Evolutionary conservation across 2,113 vertebrate species (phyloP), one percentile per base, ranked within the genome.

Genomic region (Myrmecophaga tridactyla): DNA sequence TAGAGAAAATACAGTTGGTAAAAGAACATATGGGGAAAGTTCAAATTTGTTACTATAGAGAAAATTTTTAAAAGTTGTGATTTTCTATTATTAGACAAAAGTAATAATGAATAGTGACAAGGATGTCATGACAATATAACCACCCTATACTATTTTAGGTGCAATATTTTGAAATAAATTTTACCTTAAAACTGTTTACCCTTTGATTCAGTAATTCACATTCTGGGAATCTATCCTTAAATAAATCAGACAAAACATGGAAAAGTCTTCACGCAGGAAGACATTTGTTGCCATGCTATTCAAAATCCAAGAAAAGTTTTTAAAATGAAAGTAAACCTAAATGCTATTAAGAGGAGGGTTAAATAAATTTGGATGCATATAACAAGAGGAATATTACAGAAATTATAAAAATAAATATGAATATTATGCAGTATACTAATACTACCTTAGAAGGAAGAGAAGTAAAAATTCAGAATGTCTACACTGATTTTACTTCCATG

Each of bases 171-270:
- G 23, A 72, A 87, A 82, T 13, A 77, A 46, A 63, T 46, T 72
- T 78, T 48, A 27, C 25, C 51, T 86, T 76, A 53, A 77, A 72
- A 53, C 14, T 63, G 15, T 72, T 65, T 20, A 81, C 48, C 58
- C 20, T 73, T 93, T 72, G 70, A 23, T 27, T 87, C 53, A 41
- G 21, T 70, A 83, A 90, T 31, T 90, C 21, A 90, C 39, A 86
- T 77, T 82, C 75, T 92, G 53, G 46, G 62, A 87, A 86, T 93
- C 25, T 72, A 56, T 63, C 60, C 75, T 82, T n/a, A 82, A 90
- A 56, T 7, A 46, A 63, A 48, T 65, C 31, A 48, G n/a, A 65
- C 3, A 85, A 69, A 69, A 69, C 46, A 43, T 43, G 34, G n/a
- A 78, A 87, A 96, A 51, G 77, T 25, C 8, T 76, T 95, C 41